These are phyloP conservation scores for Scrobipalpa atriplicella DNA, from an alignment of 2,888 invertebrate species.

Conservation along the genomic window DNA sequence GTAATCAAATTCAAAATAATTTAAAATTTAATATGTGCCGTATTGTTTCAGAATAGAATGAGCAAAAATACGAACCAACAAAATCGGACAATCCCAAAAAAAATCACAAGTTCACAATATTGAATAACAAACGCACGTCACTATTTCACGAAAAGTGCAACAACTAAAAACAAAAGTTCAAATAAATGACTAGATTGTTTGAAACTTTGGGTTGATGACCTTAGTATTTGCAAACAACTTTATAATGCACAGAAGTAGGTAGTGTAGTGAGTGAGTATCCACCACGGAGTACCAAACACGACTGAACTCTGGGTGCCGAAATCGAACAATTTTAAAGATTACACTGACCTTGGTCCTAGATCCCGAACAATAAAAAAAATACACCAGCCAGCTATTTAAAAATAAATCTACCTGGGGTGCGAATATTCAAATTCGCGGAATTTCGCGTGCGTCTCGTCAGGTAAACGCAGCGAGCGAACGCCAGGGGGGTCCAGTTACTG, in stretches of 20 bases:
- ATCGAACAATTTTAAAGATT: constrained; percentile 72
- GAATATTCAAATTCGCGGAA: constrained; percentile 48
- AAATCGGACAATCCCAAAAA: constrained; percentile 10
- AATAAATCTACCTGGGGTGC: constrained; percentile 33
- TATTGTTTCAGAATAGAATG: background rate
- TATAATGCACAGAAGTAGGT: constrained; percentile 37
- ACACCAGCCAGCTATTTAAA: background rate
- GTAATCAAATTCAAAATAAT: no score
- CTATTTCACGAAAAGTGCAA: constrained; percentile 27
- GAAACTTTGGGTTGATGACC: constrained; percentile 57
- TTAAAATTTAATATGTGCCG: no score
- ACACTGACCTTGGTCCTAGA: constrained; percentile 69
- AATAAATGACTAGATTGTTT: constrained; percentile 39
- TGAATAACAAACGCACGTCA: constrained; percentile 21
- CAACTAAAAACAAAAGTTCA: constrained; percentile 26
- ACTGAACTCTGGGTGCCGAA: constrained; percentile 77
- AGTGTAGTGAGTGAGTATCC: constrained; percentile 56
- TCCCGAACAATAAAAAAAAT: constrained; percentile 61
- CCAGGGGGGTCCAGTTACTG: no score
- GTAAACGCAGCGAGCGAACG: constrained; percentile 52
- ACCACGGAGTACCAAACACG: constrained; percentile 69
- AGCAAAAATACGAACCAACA: background rate
- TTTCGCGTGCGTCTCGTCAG: constrained; percentile 51
- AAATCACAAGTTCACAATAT: constrained; percentile 3
- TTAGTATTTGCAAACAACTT: constrained; percentile 68